phyloP scores from a whole-genome alignment of 2,888 invertebrate species.

The Torymus tubicola region DNA sequence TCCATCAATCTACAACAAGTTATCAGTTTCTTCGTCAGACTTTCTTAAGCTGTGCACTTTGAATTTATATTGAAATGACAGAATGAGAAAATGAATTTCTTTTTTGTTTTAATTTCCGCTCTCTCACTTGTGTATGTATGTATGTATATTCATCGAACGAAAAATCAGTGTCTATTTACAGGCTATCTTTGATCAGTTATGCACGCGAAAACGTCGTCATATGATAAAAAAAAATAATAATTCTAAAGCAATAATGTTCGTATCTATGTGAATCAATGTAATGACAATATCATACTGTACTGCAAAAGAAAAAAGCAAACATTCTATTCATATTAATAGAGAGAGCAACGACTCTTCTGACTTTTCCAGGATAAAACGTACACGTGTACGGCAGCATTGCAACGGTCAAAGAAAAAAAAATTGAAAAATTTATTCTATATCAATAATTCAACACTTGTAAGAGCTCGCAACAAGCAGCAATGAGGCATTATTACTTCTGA shows the following conservation, averaged over 20 bases:
- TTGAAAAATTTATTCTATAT: not conserved
- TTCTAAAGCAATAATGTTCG: too few species aligned
- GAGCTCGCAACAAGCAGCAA: constrained; percentile 27
- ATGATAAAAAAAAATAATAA: too few species aligned
- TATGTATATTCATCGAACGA: too few species aligned
- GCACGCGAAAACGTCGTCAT: too few species aligned
- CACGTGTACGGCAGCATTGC: too few species aligned
- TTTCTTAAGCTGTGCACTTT: constrained; percentile 26
- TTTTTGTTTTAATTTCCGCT: constrained; percentile 13
- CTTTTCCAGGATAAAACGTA: not conserved
- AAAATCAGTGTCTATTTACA: too few species aligned
- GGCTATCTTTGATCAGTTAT: too few species aligned
- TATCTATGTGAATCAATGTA: too few species aligned
- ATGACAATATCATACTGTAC: too few species aligned
- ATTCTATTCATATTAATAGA: too few species aligned
- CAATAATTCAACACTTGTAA: constrained; percentile 18
- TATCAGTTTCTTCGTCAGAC: constrained; percentile 61
- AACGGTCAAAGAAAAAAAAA: not conserved
- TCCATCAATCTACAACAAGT: constrained; percentile 75
- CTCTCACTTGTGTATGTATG: too few species aligned
- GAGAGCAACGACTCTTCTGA: constrained; percentile 5
- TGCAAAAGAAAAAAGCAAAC: too few species aligned
- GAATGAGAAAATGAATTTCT: not conserved
- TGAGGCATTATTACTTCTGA: not conserved
- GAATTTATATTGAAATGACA: constrained; percentile 29